These are phyloP conservation scores for Tipula vernalis DNA, from an alignment of 2,888 invertebrate species.

Conservation along the genomic window DNA sequence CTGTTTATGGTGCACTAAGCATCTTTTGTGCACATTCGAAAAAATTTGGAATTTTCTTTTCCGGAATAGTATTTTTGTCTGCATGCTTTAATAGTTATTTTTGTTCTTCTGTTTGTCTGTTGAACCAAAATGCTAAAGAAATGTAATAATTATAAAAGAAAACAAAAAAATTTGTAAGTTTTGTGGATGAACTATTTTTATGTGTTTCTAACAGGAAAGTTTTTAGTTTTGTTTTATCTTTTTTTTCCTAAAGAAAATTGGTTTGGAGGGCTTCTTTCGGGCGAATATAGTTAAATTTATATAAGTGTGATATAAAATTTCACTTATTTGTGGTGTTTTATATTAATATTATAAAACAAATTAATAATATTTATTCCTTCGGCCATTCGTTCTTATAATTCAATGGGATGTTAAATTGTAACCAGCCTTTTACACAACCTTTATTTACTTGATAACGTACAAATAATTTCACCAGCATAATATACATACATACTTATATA, in stretches of 20 bases:
- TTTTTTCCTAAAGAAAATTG: not conserved
- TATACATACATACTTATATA: too few species aligned
- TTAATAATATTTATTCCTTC: too few species aligned
- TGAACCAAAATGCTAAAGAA: not conserved
- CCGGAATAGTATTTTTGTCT: not conserved
- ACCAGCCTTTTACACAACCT: too few species aligned
- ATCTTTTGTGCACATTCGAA: not conserved
- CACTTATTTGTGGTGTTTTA: too few species aligned
- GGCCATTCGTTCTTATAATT: too few species aligned
- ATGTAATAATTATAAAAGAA: not conserved
- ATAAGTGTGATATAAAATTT: too few species aligned
- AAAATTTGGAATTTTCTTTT: not conserved
- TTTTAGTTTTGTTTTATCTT: not conserved
- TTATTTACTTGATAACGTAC: too few species aligned
- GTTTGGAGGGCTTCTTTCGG: not conserved
- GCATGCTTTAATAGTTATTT: not conserved
- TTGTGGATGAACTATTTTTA: not conserved
- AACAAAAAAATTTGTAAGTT: not conserved
- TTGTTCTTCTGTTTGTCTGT: not conserved
- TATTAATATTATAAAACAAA: too few species aligned
- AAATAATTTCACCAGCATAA: too few species aligned
- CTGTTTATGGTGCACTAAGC: not conserved
- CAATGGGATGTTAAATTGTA: too few species aligned
- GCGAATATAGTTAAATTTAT: too few species aligned
- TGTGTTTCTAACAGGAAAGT: not conserved